Base-by-base conservation (phyloP, 1,140 invertebrate genomes). In the Matsumurasca onukii region DNA sequence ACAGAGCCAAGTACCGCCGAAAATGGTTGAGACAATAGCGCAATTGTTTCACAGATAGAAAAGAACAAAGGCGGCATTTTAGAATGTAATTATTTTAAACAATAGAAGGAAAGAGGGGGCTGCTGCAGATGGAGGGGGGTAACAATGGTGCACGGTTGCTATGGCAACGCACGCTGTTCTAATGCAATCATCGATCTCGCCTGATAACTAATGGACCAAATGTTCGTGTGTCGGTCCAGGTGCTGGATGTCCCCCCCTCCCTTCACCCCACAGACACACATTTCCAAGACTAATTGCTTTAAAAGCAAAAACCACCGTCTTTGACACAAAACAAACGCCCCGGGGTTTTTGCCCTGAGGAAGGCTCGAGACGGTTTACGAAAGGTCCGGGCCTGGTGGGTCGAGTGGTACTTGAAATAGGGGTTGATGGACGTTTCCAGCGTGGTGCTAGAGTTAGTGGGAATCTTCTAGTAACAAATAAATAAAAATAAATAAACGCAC, bases 241-340 rank as follows among this genome's bases (percentile, higher is more conserved):
- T 59, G 55, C 2, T 24, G 1, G 2, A 3, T 27, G 55, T 59
- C 55, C 55, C 55, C 9, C 9, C 22, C 25, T 22, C 55, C 55
- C 25, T 39, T 5, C 17, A 5, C 34, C 5, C 5, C 17, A 5
- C 34, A 39, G 5, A 5, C 34, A 9, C 34, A n/a, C n/a, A n/a
- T n/a, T n/a, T n/a, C n/a, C n/a, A n/a, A 5, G 24, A 59, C 55
- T 59, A 59, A 59, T 59, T 59, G 55, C 22, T 29, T 27, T 27
- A 27, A 59, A 59, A 59, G 30, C 55, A 5, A 39, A n/a, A n/a
- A n/a, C 49, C 3, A 9, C 55, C 55, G 13, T 2, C 15, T 29
- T 29, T 59, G 55, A 59, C 55, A 59, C 55, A 27, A 59, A 59
- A 59, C 55, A 59, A 59, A 25, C 30, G 25, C 25, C 55, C 55